Percentiles rank a stretch among this genome's conserved stretches.
Conservation (phyloP, 2,888 invertebrate genomes). For the Brachyopa scutellaris region DNA sequence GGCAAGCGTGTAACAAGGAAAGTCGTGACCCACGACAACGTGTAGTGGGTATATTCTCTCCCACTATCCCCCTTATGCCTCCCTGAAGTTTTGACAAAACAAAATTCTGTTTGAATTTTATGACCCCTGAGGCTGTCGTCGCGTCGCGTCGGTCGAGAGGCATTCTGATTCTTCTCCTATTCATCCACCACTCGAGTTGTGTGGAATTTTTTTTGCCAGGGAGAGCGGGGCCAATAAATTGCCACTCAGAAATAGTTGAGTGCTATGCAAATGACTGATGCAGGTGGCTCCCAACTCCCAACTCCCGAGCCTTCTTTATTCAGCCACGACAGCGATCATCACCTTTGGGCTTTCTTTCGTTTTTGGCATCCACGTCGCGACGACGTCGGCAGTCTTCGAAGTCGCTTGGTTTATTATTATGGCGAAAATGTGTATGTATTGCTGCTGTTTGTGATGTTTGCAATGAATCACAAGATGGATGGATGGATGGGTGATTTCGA, state of each 20-base stretch:
- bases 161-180: slow-evolving; percentile 12
- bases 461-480: slow-evolving; percentile 35
- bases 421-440: slow-evolving; percentile 17
- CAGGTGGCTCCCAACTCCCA: slow-evolving; percentile 71
- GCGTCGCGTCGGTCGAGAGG: slow-evolving; percentile 23
- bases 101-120: slow-evolving; percentile 59
- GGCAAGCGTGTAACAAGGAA: slow-evolving; percentile 34
- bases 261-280: slow-evolving; percentile 72
- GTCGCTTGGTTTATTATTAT: slow-evolving; percentile 36
- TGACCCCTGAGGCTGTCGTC: slow-evolving; percentile 55
- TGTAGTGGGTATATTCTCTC: slow-evolving; percentile 39
- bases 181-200: slow-evolving; percentile 40
- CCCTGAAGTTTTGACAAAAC: slow-evolving; percentile 47
- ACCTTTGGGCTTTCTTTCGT: slow-evolving; percentile 52
- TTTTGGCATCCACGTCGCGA: slow-evolving; percentile 36
- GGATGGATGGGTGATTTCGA: slow-evolving; percentile 34
- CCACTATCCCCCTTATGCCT: slow-evolving; percentile 10
- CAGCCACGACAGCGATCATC: slow-evolving; percentile 40
- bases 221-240: slow-evolving; percentile 58
- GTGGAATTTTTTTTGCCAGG: slow-evolving; percentile 23
- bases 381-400: neutral
- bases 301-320: slow-evolving; percentile 50
- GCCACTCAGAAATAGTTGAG: slow-evolving; percentile 72
- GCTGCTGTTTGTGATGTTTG: slow-evolving; percentile 22
- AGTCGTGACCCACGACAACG: slow-evolving; percentile 69